These are phyloP conservation scores for Drosophila santomea DNA, from an alignment of 1,140 invertebrate species.

Conservation along the genomic window DNA sequence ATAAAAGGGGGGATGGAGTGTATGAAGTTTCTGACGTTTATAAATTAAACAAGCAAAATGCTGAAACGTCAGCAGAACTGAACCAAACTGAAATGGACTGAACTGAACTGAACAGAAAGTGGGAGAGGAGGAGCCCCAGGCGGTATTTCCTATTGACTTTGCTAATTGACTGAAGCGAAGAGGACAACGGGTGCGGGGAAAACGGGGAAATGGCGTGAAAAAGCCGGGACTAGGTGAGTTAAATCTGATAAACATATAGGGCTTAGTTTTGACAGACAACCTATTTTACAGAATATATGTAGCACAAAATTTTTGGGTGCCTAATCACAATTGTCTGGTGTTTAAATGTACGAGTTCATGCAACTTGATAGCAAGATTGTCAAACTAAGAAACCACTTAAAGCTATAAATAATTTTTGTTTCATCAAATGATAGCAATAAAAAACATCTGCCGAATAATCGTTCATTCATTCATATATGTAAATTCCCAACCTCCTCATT, in stretches of 20 bases:
- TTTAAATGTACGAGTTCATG: too few relatives aligned
- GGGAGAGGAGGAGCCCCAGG: conserved; percentile 10
- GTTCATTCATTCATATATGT: too few relatives aligned
- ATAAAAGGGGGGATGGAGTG: conserved; percentile 8
- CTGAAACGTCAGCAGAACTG: conserved; percentile 55
- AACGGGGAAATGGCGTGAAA: conserved; percentile 18
- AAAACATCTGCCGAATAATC: too few relatives aligned
- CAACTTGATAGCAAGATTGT: too few relatives aligned
- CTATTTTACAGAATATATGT: background rate
- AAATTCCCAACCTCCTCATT: background rate
- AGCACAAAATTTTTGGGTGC: background rate
- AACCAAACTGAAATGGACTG: conserved; percentile 12
- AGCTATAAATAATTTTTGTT: too few relatives aligned
- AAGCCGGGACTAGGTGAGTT: background rate
- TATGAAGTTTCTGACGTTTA: conserved; percentile 64
- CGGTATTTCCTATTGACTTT: conserved; percentile 70
- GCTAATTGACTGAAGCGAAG: conserved; percentile 68
- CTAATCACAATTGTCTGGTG: too few relatives aligned
- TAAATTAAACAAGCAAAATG: conserved; percentile 78
- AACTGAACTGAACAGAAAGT: background rate
- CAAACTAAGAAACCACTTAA: too few relatives aligned
- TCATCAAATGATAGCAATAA: too few relatives aligned
- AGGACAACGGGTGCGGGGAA: conserved; percentile 6
- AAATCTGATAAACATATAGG: background rate
- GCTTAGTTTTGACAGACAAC: background rate